phyloP scores from a whole-genome alignment of 2,888 invertebrate species.

The Hermaeophaga mercurialis region DNA sequence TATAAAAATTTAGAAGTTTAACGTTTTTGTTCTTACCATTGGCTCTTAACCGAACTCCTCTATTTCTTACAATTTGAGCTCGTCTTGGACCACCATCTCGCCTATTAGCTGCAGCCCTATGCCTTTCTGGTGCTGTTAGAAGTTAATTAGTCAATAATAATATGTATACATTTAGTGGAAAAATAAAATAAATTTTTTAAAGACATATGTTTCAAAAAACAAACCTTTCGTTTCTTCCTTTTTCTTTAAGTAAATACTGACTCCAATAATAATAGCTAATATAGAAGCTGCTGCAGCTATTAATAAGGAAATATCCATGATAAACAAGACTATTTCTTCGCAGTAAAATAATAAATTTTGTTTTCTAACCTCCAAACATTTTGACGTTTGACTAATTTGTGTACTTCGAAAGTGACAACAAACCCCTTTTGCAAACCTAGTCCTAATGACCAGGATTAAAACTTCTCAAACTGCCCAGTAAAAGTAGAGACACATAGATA shows the following conservation, averaged over 20 bases:
- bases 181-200: not conserved
- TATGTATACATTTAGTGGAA: too few species aligned
- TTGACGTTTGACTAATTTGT: too few species aligned
- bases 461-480: too few species aligned
- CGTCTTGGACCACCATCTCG: constrained; percentile 67
- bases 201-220: constrained; percentile 14
- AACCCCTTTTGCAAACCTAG: too few species aligned
- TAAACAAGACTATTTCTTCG: not conserved
- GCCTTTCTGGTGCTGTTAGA: constrained; percentile 36
- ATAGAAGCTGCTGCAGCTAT: constrained; percentile 56
- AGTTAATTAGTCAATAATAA: too few species aligned
- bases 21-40: constrained; percentile 33
- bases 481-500: too few species aligned
- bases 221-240: constrained; percentile 33
- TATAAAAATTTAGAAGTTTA: not conserved
- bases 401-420: too few species aligned
- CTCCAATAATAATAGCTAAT: constrained; percentile 53
- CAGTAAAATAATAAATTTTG: not conserved
- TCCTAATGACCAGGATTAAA: too few species aligned
- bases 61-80: constrained; percentile 75
- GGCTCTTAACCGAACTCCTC: constrained; percentile 68
- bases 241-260: constrained; percentile 53
- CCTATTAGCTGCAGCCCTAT: constrained; percentile 48
- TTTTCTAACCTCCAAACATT: constrained; percentile 14
- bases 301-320: constrained; percentile 59